phyloP scores from a whole-genome alignment of 1,140 invertebrate species.

The Meloidogyne exigua region DNA sequence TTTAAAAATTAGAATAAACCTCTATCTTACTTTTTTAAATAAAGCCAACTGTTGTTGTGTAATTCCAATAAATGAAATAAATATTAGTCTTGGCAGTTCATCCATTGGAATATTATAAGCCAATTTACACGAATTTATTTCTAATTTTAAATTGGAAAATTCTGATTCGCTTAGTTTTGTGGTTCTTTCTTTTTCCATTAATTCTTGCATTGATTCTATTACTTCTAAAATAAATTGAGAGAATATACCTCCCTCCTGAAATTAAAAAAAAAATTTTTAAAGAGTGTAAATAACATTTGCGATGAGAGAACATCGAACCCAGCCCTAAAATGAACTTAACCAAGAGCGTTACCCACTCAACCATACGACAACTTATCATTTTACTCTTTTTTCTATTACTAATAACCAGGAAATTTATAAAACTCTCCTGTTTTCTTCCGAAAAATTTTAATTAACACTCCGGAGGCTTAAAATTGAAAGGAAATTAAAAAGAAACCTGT shows the following conservation, averaged over 20 bases:
- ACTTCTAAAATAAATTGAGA: slow-evolving; percentile 28
- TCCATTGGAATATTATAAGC: slow-evolving; percentile 30
- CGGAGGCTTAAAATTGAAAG: too few relatives aligned
- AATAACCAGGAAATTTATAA: too few relatives aligned
- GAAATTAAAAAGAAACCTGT: background rate
- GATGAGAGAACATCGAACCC: too few relatives aligned
- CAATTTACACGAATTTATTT: slow-evolving; percentile 37
- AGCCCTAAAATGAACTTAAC: too few relatives aligned
- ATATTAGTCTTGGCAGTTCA: slow-evolving; percentile 25
- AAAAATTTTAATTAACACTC: background rate
- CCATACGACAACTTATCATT: too few relatives aligned
- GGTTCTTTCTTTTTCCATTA: slow-evolving; percentile 10
- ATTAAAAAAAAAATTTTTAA: background rate
- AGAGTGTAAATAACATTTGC: background rate
- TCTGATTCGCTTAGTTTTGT: slow-evolving; percentile 10
- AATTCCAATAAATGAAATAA: slow-evolving; percentile 27
- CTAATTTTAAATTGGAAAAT: slow-evolving; percentile 33
- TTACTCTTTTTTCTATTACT: too few relatives aligned
- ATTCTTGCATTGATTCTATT: slow-evolving; percentile 22
- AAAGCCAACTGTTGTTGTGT: slow-evolving; percentile 15
- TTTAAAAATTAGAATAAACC: background rate
- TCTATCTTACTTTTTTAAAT: slow-evolving; percentile 24
- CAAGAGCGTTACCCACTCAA: too few relatives aligned
- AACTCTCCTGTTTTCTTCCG: too few relatives aligned
- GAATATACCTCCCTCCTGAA: background rate